phyloP scores from a whole-genome alignment of 2,797 vertebrate species.

The Catharus ustulatus region DNA sequence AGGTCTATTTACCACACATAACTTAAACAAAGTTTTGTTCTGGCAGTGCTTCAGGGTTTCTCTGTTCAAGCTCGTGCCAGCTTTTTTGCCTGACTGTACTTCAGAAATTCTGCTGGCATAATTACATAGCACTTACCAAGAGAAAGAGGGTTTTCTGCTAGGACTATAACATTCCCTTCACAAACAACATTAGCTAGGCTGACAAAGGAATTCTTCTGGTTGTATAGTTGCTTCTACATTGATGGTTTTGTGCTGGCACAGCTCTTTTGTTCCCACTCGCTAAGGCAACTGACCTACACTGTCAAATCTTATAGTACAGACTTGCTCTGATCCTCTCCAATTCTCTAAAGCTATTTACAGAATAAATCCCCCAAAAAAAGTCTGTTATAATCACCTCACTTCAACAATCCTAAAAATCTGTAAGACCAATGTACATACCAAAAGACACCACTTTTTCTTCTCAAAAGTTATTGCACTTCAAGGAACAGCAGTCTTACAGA shows the following conservation, averaged over 20 bases:
- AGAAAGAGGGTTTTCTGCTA: constrained; percentile 32
- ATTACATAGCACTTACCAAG: neutral
- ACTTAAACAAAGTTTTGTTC: neutral
- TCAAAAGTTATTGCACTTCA: neutral
- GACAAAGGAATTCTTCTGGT: constrained; percentile 46
- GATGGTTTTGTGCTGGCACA: constrained; percentile 1
- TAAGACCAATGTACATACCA: neutral
- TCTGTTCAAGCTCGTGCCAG: neutral
- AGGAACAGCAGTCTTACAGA: neutral
- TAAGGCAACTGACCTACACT: neutral
- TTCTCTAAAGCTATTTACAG: neutral
- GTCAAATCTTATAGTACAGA: neutral
- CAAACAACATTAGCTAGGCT: constrained; percentile 16
- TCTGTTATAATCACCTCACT: neutral
- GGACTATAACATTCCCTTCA: neutral
- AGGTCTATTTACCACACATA: neutral
- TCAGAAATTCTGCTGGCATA: constrained; percentile 44
- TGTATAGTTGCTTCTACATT: neutral
- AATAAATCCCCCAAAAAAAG: neutral
- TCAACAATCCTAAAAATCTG: neutral
- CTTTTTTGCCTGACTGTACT: constrained; percentile 34
- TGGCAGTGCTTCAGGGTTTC: neutral
- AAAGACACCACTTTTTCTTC: neutral
- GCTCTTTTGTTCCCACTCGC: neutral
- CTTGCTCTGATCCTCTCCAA: neutral